Conservation (phyloP, 1,140 invertebrate species). For the Battus philenor region DNA sequence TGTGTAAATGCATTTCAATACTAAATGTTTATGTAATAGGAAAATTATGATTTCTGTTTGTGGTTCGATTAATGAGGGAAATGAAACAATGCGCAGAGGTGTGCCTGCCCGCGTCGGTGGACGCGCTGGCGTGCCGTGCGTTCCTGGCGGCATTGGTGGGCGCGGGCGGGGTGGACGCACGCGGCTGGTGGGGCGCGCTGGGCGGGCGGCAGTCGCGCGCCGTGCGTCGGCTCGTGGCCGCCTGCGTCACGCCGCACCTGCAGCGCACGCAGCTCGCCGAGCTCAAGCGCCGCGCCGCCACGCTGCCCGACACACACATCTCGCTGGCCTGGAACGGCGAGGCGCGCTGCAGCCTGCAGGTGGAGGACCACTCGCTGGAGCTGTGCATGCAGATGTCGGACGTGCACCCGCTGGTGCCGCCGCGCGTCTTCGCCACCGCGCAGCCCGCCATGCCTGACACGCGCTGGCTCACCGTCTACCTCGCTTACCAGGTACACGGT, state of each 20-base stretch:
- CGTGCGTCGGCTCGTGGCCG: constrained; percentile 22
- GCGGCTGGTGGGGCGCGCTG: constrained; percentile 20
- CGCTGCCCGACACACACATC: constrained; percentile 28
- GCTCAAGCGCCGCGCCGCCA: constrained; percentile 11
- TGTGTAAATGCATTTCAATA: too few relatives aligned
- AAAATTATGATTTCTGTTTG: too few relatives aligned
- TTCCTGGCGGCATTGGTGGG: constrained; percentile 21
- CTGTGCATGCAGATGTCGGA: constrained; percentile 27
- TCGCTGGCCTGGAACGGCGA: too few relatives aligned
- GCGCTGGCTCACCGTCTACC: constrained; percentile 34
- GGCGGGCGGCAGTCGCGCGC: constrained; percentile 15
- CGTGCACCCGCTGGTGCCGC: constrained; percentile 33
- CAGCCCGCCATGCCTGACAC: constrained; percentile 20
- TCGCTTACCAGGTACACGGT: constrained; percentile 32
- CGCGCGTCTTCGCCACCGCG: constrained; percentile 20
- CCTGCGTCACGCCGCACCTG: constrained; percentile 27
- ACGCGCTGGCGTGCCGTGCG: constrained; percentile 26
- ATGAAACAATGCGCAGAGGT: constrained; percentile 5
- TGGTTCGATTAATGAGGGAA: too few relatives aligned
- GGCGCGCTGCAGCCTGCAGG: constrained; percentile 21
- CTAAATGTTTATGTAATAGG: too few relatives aligned
- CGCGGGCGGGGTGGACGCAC: constrained; percentile 20
- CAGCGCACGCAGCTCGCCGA: constrained; percentile 20
- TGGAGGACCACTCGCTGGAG: constrained; percentile 36
- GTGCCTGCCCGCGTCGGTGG: constrained; percentile 9